Conservation (phyloP, 2,888 invertebrate species). For the Oscheius myriophilus region DNA sequence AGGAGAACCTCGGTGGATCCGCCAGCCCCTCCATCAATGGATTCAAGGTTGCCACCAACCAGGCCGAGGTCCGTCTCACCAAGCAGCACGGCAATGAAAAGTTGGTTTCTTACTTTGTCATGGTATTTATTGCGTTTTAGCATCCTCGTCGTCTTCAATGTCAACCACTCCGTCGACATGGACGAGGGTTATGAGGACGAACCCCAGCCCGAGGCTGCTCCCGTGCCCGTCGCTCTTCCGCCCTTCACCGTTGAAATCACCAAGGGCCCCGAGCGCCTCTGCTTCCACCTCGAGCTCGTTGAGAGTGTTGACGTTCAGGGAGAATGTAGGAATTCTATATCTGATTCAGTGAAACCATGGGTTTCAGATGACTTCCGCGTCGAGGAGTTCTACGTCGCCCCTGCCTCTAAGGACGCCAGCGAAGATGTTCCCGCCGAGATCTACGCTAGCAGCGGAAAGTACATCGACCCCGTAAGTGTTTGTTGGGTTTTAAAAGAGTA, state of each 20-base stretch:
- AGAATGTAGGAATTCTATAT: slow-evolving; percentile 67
- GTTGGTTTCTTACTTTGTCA: slow-evolving; percentile 65
- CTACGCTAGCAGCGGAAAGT: slow-evolving; percentile 87
- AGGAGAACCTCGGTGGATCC: slow-evolving; percentile 59
- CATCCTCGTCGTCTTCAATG: slow-evolving; percentile 84
- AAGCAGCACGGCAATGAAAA: slow-evolving; percentile 77
- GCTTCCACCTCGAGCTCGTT: slow-evolving; percentile 65
- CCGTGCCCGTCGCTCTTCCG: slow-evolving; percentile 80
- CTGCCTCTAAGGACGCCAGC: slow-evolving; percentile 74
- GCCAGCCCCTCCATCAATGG: slow-evolving; percentile 81
- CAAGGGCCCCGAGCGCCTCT: slow-evolving; percentile 77
- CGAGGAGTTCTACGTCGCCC: slow-evolving; percentile 86
- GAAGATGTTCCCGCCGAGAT: slow-evolving; percentile 89
- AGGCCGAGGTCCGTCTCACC: slow-evolving; percentile 85
- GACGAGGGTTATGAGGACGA: slow-evolving; percentile 73
- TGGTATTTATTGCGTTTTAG: slow-evolving; percentile 72
- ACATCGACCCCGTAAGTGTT: slow-evolving; percentile 87
- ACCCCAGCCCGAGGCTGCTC: slow-evolving; percentile 45
- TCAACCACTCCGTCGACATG: slow-evolving; percentile 92
- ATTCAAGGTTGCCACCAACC: slow-evolving; percentile 82
- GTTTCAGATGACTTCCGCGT: slow-evolving; percentile 89
- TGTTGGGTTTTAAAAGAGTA: not conserved
- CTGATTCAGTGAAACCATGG: not conserved
- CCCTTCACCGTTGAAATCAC: slow-evolving; percentile 88
- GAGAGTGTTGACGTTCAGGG: slow-evolving; percentile 67